Conservation (phyloP, 2,797 vertebrate species). For the Babyrousa celebensis region DNA sequence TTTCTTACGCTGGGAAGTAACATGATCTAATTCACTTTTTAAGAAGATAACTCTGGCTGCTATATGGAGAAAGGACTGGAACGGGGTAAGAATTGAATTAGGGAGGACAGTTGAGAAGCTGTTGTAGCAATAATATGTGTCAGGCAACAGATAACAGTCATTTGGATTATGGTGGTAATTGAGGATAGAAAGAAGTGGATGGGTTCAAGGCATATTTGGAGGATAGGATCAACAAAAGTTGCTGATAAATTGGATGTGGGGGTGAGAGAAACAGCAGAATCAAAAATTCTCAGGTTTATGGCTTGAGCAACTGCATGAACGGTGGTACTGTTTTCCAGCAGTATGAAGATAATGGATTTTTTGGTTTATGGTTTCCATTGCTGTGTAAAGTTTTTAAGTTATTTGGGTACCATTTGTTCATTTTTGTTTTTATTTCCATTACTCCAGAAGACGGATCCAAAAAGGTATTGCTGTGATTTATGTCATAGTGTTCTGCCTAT, state of each 20-base stretch:
- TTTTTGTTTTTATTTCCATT: too few relatives aligned
- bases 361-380: too few relatives aligned
- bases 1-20: not conserved
- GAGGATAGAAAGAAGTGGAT: not conserved
- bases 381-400: too few relatives aligned
- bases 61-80: not conserved
- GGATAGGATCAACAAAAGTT: not conserved
- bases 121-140: not conserved
- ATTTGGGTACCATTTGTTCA: too few relatives aligned
- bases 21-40: constrained; percentile 28
- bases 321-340: not conserved
- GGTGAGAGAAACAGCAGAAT: not conserved
- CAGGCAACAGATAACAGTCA: not conserved
- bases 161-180: not conserved
- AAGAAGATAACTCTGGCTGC: constrained; percentile 2
- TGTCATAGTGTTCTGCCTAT: too few relatives aligned
- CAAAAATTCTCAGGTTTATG: not conserved
- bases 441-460: too few relatives aligned
- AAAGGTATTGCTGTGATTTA: too few relatives aligned
- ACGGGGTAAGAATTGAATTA: not conserved
- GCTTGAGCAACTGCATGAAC: not conserved
- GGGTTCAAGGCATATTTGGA: not conserved
- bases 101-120: not conserved
- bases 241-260: not conserved
- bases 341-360: too few relatives aligned